Base-by-base conservation (phyloP, 1,140 invertebrate genomes). In the Heliconius congener region DNA sequence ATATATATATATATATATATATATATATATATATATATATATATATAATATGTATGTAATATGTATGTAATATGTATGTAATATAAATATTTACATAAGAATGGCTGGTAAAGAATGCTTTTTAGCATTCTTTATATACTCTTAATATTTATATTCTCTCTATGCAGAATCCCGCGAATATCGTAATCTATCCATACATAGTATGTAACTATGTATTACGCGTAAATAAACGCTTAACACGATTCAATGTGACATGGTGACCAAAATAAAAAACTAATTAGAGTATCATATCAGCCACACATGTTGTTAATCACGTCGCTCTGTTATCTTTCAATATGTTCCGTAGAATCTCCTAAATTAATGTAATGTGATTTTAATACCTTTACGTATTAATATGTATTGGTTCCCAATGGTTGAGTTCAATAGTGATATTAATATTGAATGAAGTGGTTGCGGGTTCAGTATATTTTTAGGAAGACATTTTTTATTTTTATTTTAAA, bases 281-380 rank as follows among this genome's bases (percentile, higher is more conserved):
- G 60, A 66, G 60, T 66, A 66, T 30, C 23, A n/a, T 66, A 66
- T 66, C 60, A 66, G 60, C 18, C 19, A 42, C 60, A 42, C 74
- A 46, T 76, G 74, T 71, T 76, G n/a, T 52, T 60, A 76, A 60
- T 83, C 82, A 81, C 81, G 76, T 84, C 75, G 75, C 27, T 8
- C 16, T 34, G 52, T 84, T 85, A 85, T 82, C 82, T 60, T 34
- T 73, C 74, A 78, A 85, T 83, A 81, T 75, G 81, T 76, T 66
- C 72, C 73, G 70, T 27, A 78, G 73, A 79, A 84, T 83, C 79
- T 81, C 80, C 78, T 30, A 83, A 86, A 86, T 82, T 79, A 82
- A 83, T 80, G 39, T 83, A 84, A 86, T 79, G 82, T 71, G 76
- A 52, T 83, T 83, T 84, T 82, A 82, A 86, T 80, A 75, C 4